Percentiles rank a stretch among this genome's conserved stretches.
Evolutionary conservation across 2,797 vertebrate genomes (phyloP).

Genomic region (Acestrorhynchus altus): DNA sequence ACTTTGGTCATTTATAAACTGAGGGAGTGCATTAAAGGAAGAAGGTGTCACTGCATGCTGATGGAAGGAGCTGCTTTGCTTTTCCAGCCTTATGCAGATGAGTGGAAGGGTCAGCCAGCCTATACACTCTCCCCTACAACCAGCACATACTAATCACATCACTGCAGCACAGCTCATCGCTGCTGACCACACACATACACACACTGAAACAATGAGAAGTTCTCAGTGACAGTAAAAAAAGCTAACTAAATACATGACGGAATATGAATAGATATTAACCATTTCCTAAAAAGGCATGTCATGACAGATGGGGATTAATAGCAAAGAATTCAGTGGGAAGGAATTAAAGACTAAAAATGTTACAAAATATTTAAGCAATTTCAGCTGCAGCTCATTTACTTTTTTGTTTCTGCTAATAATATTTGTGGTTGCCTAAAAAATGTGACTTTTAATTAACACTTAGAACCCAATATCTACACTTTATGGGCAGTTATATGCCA

Average conservation of each 20-base stretch:
- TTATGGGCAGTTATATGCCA: too few species aligned
- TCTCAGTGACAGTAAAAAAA: not conserved
- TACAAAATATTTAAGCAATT: too few species aligned
- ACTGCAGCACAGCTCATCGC: constrained; percentile 11
- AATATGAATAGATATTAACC: too few species aligned
- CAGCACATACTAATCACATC: constrained; percentile 70
- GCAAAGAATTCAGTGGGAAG: too few species aligned
- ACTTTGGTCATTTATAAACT: constrained; percentile 79
- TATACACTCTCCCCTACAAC: constrained; percentile 63
- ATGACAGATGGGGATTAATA: too few species aligned
- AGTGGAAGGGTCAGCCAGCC: constrained; percentile 70
- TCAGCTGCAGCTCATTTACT: too few species aligned
- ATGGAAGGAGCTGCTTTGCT: constrained; percentile 74
- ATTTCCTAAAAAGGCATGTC: too few species aligned
- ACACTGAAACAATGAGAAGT: not conserved
- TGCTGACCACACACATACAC: constrained; percentile 1
- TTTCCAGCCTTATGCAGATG: constrained; percentile 76
- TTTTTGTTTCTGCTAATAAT: too few species aligned
- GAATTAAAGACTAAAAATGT: too few species aligned
- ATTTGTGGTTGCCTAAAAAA: too few species aligned
- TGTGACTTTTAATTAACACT: too few species aligned
- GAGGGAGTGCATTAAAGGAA: constrained; percentile 80
- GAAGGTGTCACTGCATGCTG: constrained; percentile 78
- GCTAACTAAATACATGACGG: not conserved
- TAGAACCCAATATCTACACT: too few species aligned